phyloP scores from a whole-genome alignment of 2,888 invertebrate genomes.

The Argynnis bischoffii region DNA sequence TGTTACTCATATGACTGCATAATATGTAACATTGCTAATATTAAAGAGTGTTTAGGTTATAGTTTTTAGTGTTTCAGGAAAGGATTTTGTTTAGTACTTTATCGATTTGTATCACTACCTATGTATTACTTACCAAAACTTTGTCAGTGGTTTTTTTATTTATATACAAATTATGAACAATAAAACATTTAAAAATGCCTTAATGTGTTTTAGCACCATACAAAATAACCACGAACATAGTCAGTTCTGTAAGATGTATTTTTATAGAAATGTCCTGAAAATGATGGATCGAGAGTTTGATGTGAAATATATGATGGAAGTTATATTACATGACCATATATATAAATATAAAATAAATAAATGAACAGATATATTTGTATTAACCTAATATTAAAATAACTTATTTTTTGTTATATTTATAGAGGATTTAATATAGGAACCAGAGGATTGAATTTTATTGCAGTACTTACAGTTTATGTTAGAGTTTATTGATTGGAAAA shows the following conservation, averaged over 20 bases:
- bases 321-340: too few species aligned
- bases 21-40: conserved; percentile 35
- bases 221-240: too few species aligned
- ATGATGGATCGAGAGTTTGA: too few species aligned
- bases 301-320: too few species aligned
- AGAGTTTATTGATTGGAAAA: not conserved
- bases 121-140: not conserved
- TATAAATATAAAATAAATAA: too few species aligned
- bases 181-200: too few species aligned
- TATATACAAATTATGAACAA: too few species aligned
- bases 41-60: not conserved
- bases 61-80: not conserved
- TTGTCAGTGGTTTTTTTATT: too few species aligned
- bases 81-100: conserved; percentile 13
- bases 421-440: not conserved
- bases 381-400: not conserved
- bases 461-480: conserved; percentile 5
- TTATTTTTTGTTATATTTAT: not conserved
- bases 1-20: conserved; percentile 23
- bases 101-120: not conserved
- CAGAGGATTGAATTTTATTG: not conserved
- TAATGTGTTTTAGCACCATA: too few species aligned
- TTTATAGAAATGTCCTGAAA: too few species aligned
- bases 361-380: too few species aligned
- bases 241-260: too few species aligned